Base-by-base conservation (phyloP, 2,888 invertebrate species). In the Mesorhabditis spiculigera region DNA sequence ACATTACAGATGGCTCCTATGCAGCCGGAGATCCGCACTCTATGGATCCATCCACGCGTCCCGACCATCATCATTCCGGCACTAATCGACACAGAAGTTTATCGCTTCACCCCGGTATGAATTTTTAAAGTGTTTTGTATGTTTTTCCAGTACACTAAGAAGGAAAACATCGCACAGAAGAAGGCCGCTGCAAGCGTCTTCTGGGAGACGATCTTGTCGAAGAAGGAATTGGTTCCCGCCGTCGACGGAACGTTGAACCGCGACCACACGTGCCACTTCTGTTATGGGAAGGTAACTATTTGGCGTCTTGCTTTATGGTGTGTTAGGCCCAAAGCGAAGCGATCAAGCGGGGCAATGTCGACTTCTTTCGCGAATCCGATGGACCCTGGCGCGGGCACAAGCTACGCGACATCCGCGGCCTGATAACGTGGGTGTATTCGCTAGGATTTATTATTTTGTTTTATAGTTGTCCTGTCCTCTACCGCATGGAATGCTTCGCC, bases 401-500 rank as follows among this genome's bases (percentile, higher is more conserved):
- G n/a, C 58, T 50, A 50, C 58, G 58, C 10, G 58, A 50, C 58
- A 50, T 13, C 8, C 8, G n/a, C 10, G 58, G 58, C 58, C 10
- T 13, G 8, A n/a, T 50, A 13, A 13, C n/a, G 58, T 50, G n/a
- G n/a, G 58, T 50, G 8, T 50, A 13, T 50, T 10, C 58, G n/a
- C n/a, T 50, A 13, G n/a, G n/a, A 13, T n/a, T 50, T 50, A 50
- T 50, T n/a, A 50, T 13, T 50, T 13, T 50, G 28, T 63, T n/a
- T 63, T 63, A n/a, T 41, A 63, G 50, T 4, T 84, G 82, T 65
- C 82, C 82, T 5, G 61, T 79, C 4, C 73, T 83, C 10, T 61
- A 75, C 8, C 50, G 61, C n/a, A 72, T 75, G 58, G 71, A 74
- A 4, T 83, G 83, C 62, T 73, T 73, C 5, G 0, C 77, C 5